These are phyloP conservation scores for Sussaba pulchella DNA, from an alignment of 2,888 invertebrate genomes.

Conservation along the genomic window DNA sequence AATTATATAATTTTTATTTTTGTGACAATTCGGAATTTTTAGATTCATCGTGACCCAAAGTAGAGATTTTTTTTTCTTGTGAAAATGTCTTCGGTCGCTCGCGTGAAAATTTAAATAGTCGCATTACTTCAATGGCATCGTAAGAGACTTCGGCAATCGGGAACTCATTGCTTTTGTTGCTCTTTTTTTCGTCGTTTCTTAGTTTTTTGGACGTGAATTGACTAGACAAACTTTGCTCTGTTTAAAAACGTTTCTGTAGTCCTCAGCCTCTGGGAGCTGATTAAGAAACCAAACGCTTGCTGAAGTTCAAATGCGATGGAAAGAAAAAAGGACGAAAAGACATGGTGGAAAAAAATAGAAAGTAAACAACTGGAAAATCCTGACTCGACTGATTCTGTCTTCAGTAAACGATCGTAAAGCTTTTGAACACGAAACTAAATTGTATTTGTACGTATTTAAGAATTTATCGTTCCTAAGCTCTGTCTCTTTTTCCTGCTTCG, in stretches of 20 bases:
- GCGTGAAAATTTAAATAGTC: conserved; percentile 3
- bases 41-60: conserved; percentile 32
- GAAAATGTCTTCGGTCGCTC: conserved; percentile 26
- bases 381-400: conserved; percentile 34
- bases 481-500: background rate
- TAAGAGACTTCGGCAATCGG: no score
- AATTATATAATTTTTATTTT: no score
- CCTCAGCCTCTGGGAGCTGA: background rate
- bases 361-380: conserved; percentile 35
- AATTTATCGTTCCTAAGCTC: conserved; percentile 33
- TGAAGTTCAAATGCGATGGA: background rate
- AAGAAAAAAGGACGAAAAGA: background rate
- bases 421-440: conserved; percentile 13
- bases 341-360: background rate
- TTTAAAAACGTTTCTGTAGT: conserved; percentile 6
- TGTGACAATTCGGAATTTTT: no score
- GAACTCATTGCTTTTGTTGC: background rate
- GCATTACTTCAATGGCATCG: conserved; percentile 20
- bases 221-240: background rate
- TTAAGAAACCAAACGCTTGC: conserved; percentile 34
- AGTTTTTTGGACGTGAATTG: no score
- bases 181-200: no score
- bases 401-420: conserved; percentile 40
- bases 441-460: conserved; percentile 47
- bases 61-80: background rate